Percentiles rank a stretch among this genome's conserved stretches.
phyloP scores from a whole-genome alignment of 92 coral and sea anemone species.

The Epizoanthus rinbou region DNA sequence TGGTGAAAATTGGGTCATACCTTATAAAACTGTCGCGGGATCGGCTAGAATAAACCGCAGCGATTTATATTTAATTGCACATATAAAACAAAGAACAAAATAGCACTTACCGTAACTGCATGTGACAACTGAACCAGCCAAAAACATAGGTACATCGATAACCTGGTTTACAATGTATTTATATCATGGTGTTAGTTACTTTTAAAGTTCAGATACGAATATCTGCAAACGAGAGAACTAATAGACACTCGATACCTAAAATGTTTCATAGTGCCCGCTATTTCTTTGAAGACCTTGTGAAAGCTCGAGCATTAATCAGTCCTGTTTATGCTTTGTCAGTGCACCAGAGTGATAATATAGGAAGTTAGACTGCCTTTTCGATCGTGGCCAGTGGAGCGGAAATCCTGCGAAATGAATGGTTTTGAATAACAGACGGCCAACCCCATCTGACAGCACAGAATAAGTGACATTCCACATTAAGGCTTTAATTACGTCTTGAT shows the following conservation, averaged over 20 bases:
- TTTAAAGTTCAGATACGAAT: neutral
- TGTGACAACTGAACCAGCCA: constrained; percentile 19
- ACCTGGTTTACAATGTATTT: neutral
- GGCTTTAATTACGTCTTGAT: constrained; percentile 38
- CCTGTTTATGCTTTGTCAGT: neutral
- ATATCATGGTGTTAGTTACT: neutral
- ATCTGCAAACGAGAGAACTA: neutral
- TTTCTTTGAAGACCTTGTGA: neutral
- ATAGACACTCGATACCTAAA: constrained; percentile 6
- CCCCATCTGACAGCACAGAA: constrained; percentile 31
- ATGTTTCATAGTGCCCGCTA: neutral
- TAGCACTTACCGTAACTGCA: constrained; percentile 12
- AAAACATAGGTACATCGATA: constrained; percentile 14
- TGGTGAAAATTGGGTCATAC: neutral
- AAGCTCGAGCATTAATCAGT: neutral
- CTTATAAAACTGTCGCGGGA: neutral
- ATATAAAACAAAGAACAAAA: neutral
- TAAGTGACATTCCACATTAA: constrained; percentile 30
- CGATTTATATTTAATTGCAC: neutral
- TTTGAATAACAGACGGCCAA: constrained; percentile 36
- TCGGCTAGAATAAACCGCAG: neutral
- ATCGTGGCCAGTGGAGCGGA: constrained; percentile 33
- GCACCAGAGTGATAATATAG: neutral
- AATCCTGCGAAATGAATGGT: constrained; percentile 37
- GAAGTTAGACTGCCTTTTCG: constrained; percentile 18